Evolutionary conservation across 2,113 vertebrate genomes (phyloP).

Genomic region (Conger conger): DNA sequence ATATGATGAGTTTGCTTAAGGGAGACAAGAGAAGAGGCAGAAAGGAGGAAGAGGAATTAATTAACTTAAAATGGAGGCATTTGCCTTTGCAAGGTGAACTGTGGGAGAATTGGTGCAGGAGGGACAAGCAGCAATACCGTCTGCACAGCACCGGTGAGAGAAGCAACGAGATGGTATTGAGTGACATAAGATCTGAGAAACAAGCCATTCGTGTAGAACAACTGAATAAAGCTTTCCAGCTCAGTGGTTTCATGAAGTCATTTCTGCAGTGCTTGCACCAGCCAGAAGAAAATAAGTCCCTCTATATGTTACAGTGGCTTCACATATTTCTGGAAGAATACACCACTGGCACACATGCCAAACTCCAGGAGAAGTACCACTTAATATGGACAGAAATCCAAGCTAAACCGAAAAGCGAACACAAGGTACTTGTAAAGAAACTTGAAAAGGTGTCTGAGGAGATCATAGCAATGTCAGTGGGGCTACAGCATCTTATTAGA

Average conservation of each 20-base stretch:
- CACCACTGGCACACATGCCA: not conserved
- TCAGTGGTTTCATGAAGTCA: slow-evolving; percentile 45
- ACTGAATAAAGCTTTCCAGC: slow-evolving; percentile 21
- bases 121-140: slow-evolving; percentile 54
- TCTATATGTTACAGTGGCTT: slow-evolving; percentile 2
- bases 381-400: not conserved
- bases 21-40: not conserved
- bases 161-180: slow-evolving; percentile 57
- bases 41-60: not conserved
- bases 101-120: slow-evolving; percentile 53
- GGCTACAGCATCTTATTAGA: slow-evolving; percentile 23
- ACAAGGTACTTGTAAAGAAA: not conserved
- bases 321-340: not conserved
- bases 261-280: slow-evolving; percentile 24
- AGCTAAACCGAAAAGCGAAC: not conserved
- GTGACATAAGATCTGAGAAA: slow-evolving; percentile 53
- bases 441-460: slow-evolving; percentile 34
- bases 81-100: slow-evolving; percentile 53
- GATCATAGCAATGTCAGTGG: slow-evolving; percentile 53
- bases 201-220: slow-evolving; percentile 38
- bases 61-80: slow-evolving; percentile 6
- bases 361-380: not conserved
- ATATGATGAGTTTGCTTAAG: no score
- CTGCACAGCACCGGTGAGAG: slow-evolving; percentile 49
- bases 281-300: no score